phyloP scores from a whole-genome alignment of 2,888 invertebrate genomes.

The Lithophane leautieri region DNA sequence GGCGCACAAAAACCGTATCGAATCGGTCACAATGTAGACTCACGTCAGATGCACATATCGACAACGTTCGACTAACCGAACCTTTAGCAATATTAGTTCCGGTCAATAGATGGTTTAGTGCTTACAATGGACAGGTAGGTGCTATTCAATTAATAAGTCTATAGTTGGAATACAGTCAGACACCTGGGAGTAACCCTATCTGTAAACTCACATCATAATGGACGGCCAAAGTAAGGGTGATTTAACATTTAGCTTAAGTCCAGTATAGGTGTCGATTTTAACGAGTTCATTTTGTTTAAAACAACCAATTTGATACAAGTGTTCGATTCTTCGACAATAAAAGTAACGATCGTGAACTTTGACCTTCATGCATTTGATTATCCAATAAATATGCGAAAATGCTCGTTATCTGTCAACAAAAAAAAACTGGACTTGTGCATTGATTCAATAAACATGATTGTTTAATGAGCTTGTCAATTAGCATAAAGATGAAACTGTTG shows the following conservation, averaged over 20 bases:
- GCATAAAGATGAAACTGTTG: conserved; percentile 22
- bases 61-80: conserved; percentile 55
- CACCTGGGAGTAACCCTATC: no score
- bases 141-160: conserved; percentile 31
- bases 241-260: background rate
- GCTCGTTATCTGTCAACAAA: conserved; percentile 28
- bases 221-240: background rate
- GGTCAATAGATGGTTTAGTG: conserved; percentile 49
- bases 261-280: background rate
- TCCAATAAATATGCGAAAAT: conserved; percentile 17
- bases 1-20: conserved; percentile 83
- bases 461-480: conserved; percentile 36
- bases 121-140: conserved; percentile 31
- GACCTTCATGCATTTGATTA: conserved; percentile 13
- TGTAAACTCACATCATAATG: conserved; percentile 20
- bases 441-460: conserved; percentile 42
- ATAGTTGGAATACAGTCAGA: conserved; percentile 27
- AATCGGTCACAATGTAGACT: conserved; percentile 81
- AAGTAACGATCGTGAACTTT: conserved; percentile 29
- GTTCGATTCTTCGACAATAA: background rate
- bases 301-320: background rate
- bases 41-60: conserved; percentile 71
- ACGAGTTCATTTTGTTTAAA: background rate
- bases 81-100: conserved; percentile 50
- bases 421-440: conserved; percentile 18